These are phyloP conservation scores for Cryptotermes secundus DNA, from an alignment of 1,140 invertebrate species.

Conservation along the genomic window DNA sequence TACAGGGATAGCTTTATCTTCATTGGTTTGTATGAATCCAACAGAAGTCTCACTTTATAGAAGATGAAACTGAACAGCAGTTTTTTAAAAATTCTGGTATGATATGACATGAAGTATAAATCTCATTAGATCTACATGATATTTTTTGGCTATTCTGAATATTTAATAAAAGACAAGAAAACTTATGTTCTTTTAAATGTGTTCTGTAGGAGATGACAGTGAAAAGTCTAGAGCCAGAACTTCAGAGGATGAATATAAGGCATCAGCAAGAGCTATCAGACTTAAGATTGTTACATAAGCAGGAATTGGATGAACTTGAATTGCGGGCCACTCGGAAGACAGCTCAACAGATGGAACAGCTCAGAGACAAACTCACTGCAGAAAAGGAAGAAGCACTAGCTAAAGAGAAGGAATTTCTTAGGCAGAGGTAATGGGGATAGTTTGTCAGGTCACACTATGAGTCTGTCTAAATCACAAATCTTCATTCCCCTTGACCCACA, in stretches of 20 bases:
- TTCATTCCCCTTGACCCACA: no score
- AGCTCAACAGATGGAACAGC: slow-evolving; percentile 51
- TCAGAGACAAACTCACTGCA: slow-evolving; percentile 44
- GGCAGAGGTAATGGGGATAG: slow-evolving; percentile 44
- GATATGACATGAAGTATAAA: no score
- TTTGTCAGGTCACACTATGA: neutral
- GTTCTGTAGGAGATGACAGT: slow-evolving; percentile 63
- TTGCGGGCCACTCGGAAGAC: slow-evolving; percentile 53
- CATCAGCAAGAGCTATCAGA: slow-evolving; percentile 61
- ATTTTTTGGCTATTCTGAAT: no score
- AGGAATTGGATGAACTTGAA: slow-evolving; percentile 59
- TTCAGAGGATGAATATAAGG: slow-evolving; percentile 62
- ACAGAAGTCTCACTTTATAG: no score
- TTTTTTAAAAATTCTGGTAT: no score
- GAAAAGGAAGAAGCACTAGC: slow-evolving; percentile 51
- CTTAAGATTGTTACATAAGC: slow-evolving; percentile 58
- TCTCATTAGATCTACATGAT: no score
- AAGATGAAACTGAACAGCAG: no score
- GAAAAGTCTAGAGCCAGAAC: slow-evolving; percentile 70
- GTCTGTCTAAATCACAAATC: no score
- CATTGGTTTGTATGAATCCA: no score
- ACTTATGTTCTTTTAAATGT: neutral
- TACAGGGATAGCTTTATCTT: no score
- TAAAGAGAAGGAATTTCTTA: slow-evolving; percentile 51
- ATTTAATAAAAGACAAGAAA: no score